Percentiles rank a stretch among this genome's conserved stretches.
These are phyloP conservation scores for Nephotettix cincticeps DNA, from an alignment of 1,140 invertebrate genomes.

Conservation along the genomic window DNA sequence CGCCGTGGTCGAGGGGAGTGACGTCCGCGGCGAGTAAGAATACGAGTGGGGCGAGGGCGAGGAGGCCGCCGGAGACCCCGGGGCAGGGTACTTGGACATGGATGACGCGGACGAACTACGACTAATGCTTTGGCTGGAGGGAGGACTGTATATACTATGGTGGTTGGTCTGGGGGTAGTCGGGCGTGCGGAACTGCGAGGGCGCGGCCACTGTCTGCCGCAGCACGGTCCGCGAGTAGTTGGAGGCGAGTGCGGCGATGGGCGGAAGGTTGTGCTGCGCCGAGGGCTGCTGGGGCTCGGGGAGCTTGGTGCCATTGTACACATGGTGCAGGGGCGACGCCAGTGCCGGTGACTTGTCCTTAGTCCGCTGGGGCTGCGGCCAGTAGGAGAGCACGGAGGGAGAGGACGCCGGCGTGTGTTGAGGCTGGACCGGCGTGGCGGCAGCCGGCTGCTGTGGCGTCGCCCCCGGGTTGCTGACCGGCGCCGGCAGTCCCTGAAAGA, in stretches of 20 bases:
- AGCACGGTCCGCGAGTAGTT: not conserved
- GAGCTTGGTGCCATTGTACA: constrained; percentile 27
- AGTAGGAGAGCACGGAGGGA: constrained; percentile 33
- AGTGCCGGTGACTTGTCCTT: constrained; percentile 28
- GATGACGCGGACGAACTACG: not conserved
- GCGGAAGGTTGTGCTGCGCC: constrained; percentile 25
- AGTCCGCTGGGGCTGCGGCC: constrained; percentile 16
- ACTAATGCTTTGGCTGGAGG: not conserved
- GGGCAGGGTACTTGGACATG: not conserved
- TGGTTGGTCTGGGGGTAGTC: constrained; percentile 16
- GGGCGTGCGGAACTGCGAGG: constrained; percentile 9
- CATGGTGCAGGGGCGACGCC: constrained; percentile 1
- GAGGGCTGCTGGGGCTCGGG: constrained; percentile 2
- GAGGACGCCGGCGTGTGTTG: constrained; percentile 35
- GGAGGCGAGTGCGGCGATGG: constrained; percentile 23
- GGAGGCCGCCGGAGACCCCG: not conserved
- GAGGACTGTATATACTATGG: constrained; percentile 11
- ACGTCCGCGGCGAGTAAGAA: not conserved
- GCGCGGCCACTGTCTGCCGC: not conserved
- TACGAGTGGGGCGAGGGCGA: not conserved
- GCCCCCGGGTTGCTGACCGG: constrained; percentile 52
- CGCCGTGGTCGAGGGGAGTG: not conserved
- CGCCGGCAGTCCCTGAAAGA: constrained; percentile 71
- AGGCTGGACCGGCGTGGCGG: constrained; percentile 50
- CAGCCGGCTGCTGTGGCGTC: constrained; percentile 49